These are phyloP conservation scores for Thaleichthys pacificus DNA, from an alignment of 2,797 vertebrate species.

Conservation along the genomic window DNA sequence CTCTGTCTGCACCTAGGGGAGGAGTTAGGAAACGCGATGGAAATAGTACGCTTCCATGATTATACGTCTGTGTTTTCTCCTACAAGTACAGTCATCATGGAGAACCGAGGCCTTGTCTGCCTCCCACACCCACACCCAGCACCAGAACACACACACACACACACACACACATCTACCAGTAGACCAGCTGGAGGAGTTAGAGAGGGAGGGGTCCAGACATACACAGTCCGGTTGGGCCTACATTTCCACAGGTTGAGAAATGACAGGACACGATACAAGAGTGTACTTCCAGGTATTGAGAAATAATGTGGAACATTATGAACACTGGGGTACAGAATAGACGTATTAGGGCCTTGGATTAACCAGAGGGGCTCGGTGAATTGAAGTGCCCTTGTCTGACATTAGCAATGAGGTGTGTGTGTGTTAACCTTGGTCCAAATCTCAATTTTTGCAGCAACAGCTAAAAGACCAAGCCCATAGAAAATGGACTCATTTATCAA, in stretches of 20 bases:
- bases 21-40: slow-evolving; percentile 26
- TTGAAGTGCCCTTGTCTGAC: too few relatives aligned
- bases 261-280: too few relatives aligned
- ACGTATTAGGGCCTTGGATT: too few relatives aligned
- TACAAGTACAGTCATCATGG: slow-evolving; percentile 12
- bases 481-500: neutral
- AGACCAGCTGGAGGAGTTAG: too few relatives aligned
- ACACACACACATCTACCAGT: slow-evolving; percentile 1
- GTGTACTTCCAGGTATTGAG: too few relatives aligned
- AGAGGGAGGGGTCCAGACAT: too few relatives aligned
- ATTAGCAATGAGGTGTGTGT: neutral
- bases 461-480: neutral
- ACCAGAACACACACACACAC: too few relatives aligned
- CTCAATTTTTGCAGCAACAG: neutral
- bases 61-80: neutral
- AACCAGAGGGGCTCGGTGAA: too few relatives aligned
- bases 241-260: too few relatives aligned
- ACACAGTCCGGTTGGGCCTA: too few relatives aligned
- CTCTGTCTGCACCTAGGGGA: neutral
- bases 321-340: too few relatives aligned
- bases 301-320: too few relatives aligned
- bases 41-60: slow-evolving; percentile 41
- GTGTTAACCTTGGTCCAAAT: neutral
- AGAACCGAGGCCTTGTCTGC: neutral
- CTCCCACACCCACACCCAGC: slow-evolving; percentile 13